Percentiles rank a stretch among this genome's conserved stretches.
These are phyloP conservation scores for Temnothorax nylanderi DNA, from an alignment of 1,140 invertebrate species.

Conservation along the genomic window DNA sequence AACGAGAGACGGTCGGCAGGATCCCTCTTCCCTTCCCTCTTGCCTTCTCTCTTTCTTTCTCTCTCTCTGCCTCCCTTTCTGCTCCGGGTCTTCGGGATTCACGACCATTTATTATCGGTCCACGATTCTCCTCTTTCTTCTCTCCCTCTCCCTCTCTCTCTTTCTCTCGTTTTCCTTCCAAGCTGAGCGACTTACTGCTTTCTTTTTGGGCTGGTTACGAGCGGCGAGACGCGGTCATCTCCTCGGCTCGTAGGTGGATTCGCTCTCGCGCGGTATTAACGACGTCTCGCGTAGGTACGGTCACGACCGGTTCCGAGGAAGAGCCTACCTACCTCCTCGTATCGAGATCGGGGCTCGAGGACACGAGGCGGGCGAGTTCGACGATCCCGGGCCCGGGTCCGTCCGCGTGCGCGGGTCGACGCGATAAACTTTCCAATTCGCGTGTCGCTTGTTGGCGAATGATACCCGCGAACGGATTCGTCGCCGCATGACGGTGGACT, in stretches of 20 bases:
- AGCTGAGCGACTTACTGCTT: constrained; percentile 45
- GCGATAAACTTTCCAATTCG: constrained; percentile 58
- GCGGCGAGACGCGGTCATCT: constrained; percentile 39
- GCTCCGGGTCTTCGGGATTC: constrained; percentile 55
- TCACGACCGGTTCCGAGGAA: constrained; percentile 73
- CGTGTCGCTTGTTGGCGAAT: neutral
- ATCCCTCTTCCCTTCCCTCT: constrained; percentile 4
- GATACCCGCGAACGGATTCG: no score
- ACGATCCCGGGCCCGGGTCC: constrained; percentile 28
- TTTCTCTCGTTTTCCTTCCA: neutral
- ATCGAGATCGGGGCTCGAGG: constrained; percentile 68
- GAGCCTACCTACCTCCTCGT: constrained; percentile 63
- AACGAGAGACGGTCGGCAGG: constrained; percentile 75
- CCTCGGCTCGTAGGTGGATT: constrained; percentile 59
- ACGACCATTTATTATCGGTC: constrained; percentile 80
- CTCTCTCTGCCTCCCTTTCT: neutral
- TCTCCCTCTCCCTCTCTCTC: neutral
- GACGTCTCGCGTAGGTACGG: constrained; percentile 73
- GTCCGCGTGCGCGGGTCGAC: neutral
- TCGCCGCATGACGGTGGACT: neutral
- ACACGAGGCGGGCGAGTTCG: constrained; percentile 52
- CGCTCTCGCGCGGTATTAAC: constrained; percentile 71
- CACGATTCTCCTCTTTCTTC: constrained; percentile 53
- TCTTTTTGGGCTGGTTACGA: constrained; percentile 57
- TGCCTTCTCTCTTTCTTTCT: neutral